phyloP scores from a whole-genome alignment of 1,140 invertebrate species.

The Maconellicoccus hirsutus region DNA sequence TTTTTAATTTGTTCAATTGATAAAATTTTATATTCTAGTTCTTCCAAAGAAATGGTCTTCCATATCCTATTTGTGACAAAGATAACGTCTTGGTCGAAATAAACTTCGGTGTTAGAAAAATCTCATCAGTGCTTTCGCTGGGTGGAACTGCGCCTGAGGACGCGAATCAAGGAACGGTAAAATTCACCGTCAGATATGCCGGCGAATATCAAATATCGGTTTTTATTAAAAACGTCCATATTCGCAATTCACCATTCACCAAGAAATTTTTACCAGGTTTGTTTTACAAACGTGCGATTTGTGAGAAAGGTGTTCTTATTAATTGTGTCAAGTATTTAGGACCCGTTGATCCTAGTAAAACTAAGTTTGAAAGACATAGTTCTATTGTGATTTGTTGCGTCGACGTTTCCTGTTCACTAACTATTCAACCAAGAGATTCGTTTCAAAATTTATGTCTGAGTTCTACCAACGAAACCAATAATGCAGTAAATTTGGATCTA shows the following conservation, averaged over 20 bases:
- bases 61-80: conserved; percentile 82
- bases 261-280: conserved; percentile 53
- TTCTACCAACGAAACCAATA: conserved; percentile 49
- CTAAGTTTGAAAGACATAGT: conserved; percentile 70
- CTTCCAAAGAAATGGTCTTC: conserved; percentile 81
- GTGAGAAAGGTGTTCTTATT: conserved; percentile 5
- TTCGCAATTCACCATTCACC: conserved; percentile 52
- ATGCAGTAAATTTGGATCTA: conserved; percentile 37
- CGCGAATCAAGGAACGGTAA: conserved; percentile 73
- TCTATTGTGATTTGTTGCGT: conserved; percentile 76
- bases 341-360: conserved; percentile 68
- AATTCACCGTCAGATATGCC: conserved; percentile 80
- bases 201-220: conserved; percentile 78
- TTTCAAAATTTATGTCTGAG: conserved; percentile 70
- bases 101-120: conserved; percentile 65
- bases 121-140: conserved; percentile 70
- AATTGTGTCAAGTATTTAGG: conserved; percentile 39
- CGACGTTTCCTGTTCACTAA: conserved; percentile 60
- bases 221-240: conserved; percentile 57
- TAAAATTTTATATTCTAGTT: conserved; percentile 43
- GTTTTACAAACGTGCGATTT: neutral
- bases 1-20: neutral
- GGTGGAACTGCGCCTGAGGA: conserved; percentile 67
- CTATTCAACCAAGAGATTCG: conserved; percentile 77
- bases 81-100: conserved; percentile 79